phyloP scores from a whole-genome alignment of 2,888 invertebrate genomes.

The Erynnis tages region DNA sequence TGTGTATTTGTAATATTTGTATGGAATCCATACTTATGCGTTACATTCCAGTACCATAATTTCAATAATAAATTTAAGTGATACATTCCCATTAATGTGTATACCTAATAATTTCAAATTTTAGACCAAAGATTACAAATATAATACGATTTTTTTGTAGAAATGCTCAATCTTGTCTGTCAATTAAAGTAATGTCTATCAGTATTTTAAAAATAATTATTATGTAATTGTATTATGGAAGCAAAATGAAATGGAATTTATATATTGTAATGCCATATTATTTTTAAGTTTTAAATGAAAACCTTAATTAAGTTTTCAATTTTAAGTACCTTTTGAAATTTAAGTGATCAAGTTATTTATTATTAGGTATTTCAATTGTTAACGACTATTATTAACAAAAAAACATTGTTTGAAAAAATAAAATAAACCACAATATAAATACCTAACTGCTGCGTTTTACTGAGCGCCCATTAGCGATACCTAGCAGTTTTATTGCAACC shows the following conservation, averaged over 20 bases:
- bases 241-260: slow-evolving; percentile 11
- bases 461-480: too few species aligned
- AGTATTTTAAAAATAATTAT: slow-evolving; percentile 7
- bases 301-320: slow-evolving; percentile 10
- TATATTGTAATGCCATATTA: slow-evolving; percentile 37
- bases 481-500: too few species aligned
- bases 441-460: too few species aligned
- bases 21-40: slow-evolving; percentile 13
- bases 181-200: background rate
- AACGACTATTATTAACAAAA: background rate
- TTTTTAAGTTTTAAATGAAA: slow-evolving; percentile 29
- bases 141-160: background rate
- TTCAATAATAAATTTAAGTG: slow-evolving; percentile 25
- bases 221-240: slow-evolving; percentile 2
- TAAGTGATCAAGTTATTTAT: slow-evolving; percentile 34
- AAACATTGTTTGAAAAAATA: slow-evolving; percentile 28
- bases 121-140: slow-evolving; percentile 20
- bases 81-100: slow-evolving; percentile 31
- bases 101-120: background rate
- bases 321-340: slow-evolving; percentile 11
- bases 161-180: slow-evolving; percentile 11
- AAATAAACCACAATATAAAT: too few species aligned
- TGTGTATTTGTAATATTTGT: slow-evolving; percentile 17
- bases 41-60: slow-evolving; percentile 31
- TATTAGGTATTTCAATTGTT: slow-evolving; percentile 30